phyloP scores from a whole-genome alignment of 1,140 invertebrate species.

The Drosophila obscura region DNA sequence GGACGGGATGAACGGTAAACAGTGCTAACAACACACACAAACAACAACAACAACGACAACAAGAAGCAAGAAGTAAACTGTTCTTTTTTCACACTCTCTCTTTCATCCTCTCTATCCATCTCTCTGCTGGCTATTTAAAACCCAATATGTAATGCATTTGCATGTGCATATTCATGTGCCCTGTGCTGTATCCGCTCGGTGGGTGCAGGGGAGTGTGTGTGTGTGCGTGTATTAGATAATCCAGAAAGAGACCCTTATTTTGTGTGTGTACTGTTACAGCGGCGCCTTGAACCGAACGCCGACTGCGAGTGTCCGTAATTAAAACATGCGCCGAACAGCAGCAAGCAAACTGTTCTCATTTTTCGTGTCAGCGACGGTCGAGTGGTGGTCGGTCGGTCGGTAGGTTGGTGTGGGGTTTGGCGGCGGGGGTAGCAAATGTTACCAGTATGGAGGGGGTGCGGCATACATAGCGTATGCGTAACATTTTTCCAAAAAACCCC shows the following conservation, averaged over 20 bases:
- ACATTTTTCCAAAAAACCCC: constrained; percentile 30
- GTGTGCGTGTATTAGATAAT: constrained; percentile 1
- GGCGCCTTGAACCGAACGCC: constrained; percentile 51
- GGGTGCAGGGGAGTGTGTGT: constrained; percentile 1
- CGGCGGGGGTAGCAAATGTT: background rate
- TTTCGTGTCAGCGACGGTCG: background rate
- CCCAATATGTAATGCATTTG: too few relatives aligned
- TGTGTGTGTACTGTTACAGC: constrained; percentile 41
- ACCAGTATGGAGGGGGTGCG: background rate
- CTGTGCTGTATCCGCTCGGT: background rate
- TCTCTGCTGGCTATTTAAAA: too few relatives aligned
- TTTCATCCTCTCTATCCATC: too few relatives aligned
- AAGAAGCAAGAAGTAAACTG: too few relatives aligned
- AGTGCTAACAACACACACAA: too few relatives aligned
- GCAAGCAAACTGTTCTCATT: constrained; percentile 18
- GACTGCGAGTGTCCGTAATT: constrained; percentile 79
- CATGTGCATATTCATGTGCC: background rate
- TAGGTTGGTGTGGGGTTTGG: too few relatives aligned
- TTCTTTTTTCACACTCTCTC: too few relatives aligned
- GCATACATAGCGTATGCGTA: constrained; percentile 61
- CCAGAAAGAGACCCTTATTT: too few relatives aligned
- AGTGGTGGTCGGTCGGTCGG: too few relatives aligned
- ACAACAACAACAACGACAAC: too few relatives aligned
- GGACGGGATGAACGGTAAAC: too few relatives aligned
- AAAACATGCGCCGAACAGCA: constrained; percentile 67